Evolutionary conservation across 2,888 invertebrate genomes (phyloP).

Genomic region (Melinaea marsaeus): DNA sequence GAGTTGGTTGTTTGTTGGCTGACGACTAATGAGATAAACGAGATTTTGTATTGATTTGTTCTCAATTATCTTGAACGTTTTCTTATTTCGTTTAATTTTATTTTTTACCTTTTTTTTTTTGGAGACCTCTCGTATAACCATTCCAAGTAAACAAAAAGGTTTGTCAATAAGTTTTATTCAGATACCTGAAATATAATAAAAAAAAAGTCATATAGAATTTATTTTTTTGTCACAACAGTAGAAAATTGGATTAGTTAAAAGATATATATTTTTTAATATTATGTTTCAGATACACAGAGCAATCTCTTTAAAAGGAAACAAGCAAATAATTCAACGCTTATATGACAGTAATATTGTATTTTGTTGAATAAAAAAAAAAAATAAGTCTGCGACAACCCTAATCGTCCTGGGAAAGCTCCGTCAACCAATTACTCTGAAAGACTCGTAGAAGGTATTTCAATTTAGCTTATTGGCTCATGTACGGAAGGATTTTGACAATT

Average conservation of each 20-base stretch:
- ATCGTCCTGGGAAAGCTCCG: constrained; percentile 51
- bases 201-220: no score
- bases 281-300: no score
- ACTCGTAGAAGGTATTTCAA: constrained; percentile 69
- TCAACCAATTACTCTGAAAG: constrained; percentile 73
- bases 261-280: no score
- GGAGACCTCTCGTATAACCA: no score
- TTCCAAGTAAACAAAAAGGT: no score
- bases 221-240: no score
- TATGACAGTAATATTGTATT: constrained; percentile 1
- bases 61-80: not conserved
- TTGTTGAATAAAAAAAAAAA: constrained; percentile 17
- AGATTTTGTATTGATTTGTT: constrained; percentile 6
- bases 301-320: no score
- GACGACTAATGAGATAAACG: constrained; percentile 19
- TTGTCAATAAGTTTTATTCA: no score
- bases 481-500: constrained; percentile 69
- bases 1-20: constrained; percentile 28
- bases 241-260: no score
- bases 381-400: constrained; percentile 42
- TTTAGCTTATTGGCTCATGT: constrained; percentile 74
- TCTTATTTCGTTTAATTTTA: not conserved
- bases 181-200: no score
- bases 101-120: not conserved
- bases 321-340: no score